Conservation (phyloP, 2,113 vertebrate species). For the Notarius lentiginosus region DNA sequence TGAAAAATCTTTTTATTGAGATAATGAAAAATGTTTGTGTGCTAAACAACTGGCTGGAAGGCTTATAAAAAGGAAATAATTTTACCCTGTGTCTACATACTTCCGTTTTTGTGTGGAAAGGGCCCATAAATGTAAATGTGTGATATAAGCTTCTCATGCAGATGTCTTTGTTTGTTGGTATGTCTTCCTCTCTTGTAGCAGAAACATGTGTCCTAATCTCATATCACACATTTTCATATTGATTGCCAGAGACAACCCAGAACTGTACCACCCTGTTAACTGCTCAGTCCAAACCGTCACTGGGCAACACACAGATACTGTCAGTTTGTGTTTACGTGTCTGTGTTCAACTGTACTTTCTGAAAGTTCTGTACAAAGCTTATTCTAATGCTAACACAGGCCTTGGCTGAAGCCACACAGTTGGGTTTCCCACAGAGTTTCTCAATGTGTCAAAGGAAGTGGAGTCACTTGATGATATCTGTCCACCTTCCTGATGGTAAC, state of each 20-base stretch:
- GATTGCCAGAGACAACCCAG: conserved; percentile 8
- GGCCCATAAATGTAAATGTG: background rate
- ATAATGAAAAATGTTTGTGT: background rate
- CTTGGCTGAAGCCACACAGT: background rate
- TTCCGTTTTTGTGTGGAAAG: background rate
- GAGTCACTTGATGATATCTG: background rate
- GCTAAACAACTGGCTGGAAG: background rate
- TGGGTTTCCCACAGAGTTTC: conserved; percentile 24
- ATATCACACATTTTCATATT: conserved; percentile 33
- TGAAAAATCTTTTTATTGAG: background rate
- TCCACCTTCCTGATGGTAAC: background rate
- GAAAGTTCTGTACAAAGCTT: background rate
- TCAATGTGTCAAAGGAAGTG: background rate
- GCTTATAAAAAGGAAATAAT: background rate
- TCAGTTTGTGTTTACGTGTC: background rate
- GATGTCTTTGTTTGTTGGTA: too few relatives aligned
- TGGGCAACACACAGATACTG: background rate
- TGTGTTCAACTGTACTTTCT: background rate
- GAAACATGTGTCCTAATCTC: conserved; percentile 34
- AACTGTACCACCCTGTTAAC: conserved; percentile 46
- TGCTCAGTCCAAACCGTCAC: conserved; percentile 27
- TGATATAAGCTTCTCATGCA: background rate
- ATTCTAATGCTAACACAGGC: background rate
- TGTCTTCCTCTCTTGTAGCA: background rate
- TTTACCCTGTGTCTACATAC: background rate